A percentile compares a stretch with the other conserved stretches of the same genome.
Evolutionary conservation across 2,113 vertebrate species (phyloP).

Genomic region (Gymnogyps californianus): DNA sequence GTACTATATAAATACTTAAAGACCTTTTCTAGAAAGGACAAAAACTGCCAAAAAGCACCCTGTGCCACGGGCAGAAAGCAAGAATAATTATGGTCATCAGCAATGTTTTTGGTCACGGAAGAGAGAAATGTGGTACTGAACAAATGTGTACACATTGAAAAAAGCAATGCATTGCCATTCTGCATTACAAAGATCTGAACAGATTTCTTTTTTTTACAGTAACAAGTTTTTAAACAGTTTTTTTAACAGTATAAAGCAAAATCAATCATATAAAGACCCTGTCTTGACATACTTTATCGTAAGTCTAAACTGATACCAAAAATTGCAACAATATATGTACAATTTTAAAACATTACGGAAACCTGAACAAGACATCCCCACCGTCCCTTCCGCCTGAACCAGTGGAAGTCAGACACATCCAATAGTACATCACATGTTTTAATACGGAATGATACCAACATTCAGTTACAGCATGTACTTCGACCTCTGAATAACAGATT

Average conservation of each 20-base stretch:
- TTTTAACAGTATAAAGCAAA: background rate
- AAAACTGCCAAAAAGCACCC: background rate
- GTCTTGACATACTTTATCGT: background rate
- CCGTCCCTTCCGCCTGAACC: background rate
- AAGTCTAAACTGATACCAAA: background rate
- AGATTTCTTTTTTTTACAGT: no score
- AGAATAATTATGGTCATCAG: background rate
- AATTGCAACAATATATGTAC: background rate
- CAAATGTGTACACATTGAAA: background rate
- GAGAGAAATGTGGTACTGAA: background rate
- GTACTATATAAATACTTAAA: background rate
- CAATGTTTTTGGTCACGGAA: background rate
- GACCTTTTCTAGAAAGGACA: background rate
- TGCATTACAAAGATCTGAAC: background rate
- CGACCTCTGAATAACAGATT: background rate
- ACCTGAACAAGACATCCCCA: background rate
- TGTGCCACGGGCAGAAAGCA: background rate
- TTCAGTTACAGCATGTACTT: background rate
- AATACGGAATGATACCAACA: background rate
- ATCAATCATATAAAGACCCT: background rate
- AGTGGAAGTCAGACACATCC: background rate
- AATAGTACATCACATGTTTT: background rate
- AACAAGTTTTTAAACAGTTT: background rate
- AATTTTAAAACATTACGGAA: background rate
- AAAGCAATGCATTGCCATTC: background rate